These are phyloP conservation scores for Cephalophus harveyi DNA, from an alignment of 2,113 vertebrate genomes.

Conservation along the genomic window DNA sequence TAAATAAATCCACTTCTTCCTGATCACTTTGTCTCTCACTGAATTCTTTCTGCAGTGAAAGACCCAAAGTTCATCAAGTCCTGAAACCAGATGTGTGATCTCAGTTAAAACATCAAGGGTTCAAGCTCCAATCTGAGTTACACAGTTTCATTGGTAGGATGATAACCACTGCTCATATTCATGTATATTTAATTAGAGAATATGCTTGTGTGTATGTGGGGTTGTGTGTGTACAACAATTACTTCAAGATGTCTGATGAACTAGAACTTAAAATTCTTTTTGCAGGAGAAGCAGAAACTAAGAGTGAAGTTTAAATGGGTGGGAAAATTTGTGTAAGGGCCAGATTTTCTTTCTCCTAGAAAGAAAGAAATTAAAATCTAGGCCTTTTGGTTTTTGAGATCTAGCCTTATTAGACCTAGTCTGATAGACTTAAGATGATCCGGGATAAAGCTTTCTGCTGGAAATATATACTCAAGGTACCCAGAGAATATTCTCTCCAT, in stretches of 20 bases:
- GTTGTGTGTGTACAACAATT: neutral
- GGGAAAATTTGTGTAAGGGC: neutral
- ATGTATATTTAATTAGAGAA: neutral
- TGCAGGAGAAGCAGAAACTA: neutral
- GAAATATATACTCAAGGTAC: neutral
- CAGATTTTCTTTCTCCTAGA: neutral
- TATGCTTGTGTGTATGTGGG: neutral
- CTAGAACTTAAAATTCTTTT: neutral
- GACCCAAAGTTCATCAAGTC: neutral
- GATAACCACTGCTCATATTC: neutral
- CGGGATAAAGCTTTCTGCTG: neutral
- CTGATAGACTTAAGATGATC: neutral
- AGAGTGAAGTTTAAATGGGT: neutral
- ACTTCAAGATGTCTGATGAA: neutral
- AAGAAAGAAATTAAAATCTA: slow-evolving; percentile 30
- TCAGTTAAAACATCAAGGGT: neutral
- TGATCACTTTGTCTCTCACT: neutral
- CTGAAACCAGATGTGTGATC: neutral
- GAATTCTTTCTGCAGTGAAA: neutral
- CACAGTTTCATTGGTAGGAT: neutral
- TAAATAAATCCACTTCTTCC: neutral
- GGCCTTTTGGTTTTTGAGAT: neutral
- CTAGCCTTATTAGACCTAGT: neutral
- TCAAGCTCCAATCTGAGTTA: neutral
- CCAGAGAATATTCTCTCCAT: neutral